Base-by-base conservation (phyloP, 2,888 invertebrate genomes). In the Helleia helle region DNA sequence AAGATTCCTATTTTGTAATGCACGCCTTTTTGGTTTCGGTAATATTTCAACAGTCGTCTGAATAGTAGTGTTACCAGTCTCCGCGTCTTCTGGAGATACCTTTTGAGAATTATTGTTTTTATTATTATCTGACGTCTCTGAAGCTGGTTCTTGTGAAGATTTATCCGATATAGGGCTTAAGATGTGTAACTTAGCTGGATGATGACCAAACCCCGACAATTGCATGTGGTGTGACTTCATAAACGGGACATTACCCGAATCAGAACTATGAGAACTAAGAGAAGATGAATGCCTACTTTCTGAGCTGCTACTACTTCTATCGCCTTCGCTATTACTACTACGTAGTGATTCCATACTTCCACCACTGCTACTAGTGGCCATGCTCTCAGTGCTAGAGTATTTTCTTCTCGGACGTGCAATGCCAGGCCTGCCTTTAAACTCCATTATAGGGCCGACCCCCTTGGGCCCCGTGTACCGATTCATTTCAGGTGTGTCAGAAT, bases 121-220 rank as follows among this genome's bases (percentile, higher is more conserved):
- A 56, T 92, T 93, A 62, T 93, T 92, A 59, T 93, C 93, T 7
- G 92, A 93, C 12, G 92, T 91, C 70, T 94, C 94, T 4, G 93
- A 93, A 12, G 89, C 91, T 9, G 93, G 93, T 62, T 95, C 95
- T 71, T 93, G 94, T 1, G 94, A 94, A 13, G 94, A 94, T 73
- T 94, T 95, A 72, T 95, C 95, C 43, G 94, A 94, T 59, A 95
- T 95, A 12, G 95, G 95, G 58, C 94, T 95, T 34, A 95, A 86
- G 64, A 95, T 93, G 71, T 95, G 94, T 53, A 94, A 79, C 69
- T 94, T 94, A 66, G 86, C 87, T 42, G 90, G 88, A 69, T 93
- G 91, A 55, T 92, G 89, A 41, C 89, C 87, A 68, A 91, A 92
- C 64, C 90, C 90, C 58, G 90, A 88, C 41, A 90, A 66, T 53